These are phyloP conservation scores for Taxidea taxus DNA, from an alignment of 2,113 vertebrate genomes.

Conservation along the genomic window DNA sequence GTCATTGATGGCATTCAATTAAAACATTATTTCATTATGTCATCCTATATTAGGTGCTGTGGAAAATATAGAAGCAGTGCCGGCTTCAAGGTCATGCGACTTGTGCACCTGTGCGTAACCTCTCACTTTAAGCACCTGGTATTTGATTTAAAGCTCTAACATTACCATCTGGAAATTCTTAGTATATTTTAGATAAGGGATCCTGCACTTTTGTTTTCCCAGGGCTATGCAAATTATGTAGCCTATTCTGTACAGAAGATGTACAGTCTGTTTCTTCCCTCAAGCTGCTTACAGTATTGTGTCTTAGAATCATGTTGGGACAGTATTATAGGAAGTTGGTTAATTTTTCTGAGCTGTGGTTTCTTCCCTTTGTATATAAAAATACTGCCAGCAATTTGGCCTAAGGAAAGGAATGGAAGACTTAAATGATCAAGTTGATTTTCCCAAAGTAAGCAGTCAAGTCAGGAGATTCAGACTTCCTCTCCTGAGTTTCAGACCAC, in stretches of 20 bases:
- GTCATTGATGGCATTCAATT: not conserved
- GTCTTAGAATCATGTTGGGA: not conserved
- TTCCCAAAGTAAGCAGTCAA: not conserved
- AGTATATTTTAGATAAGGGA: not conserved
- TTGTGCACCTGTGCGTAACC: rapidly evolving
- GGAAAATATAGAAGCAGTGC: not conserved
- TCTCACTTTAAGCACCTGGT: not conserved
- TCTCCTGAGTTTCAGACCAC: not conserved
- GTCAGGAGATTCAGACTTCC: not conserved
- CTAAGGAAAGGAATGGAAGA: not conserved
- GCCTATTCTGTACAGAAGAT: not conserved
- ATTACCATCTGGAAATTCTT: not conserved
- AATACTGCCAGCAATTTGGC: not conserved
- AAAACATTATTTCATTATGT: not conserved
- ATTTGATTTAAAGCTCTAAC: not conserved
- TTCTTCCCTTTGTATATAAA: not conserved
- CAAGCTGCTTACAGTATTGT: not conserved
- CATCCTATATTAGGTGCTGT: not conserved
- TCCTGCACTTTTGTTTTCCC: not conserved
- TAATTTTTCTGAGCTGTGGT: not conserved
- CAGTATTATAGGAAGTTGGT: not conserved
- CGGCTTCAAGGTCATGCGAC: not conserved
- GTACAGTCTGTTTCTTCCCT: not conserved
- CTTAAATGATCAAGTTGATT: not conserved
- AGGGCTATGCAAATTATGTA: not conserved